A percentile compares a stretch with the other conserved stretches of the same genome.
These are phyloP conservation scores for Caenorhabditis sp. DNA, from an alignment of 2,888 invertebrate genomes.

Conservation along the genomic window DNA sequence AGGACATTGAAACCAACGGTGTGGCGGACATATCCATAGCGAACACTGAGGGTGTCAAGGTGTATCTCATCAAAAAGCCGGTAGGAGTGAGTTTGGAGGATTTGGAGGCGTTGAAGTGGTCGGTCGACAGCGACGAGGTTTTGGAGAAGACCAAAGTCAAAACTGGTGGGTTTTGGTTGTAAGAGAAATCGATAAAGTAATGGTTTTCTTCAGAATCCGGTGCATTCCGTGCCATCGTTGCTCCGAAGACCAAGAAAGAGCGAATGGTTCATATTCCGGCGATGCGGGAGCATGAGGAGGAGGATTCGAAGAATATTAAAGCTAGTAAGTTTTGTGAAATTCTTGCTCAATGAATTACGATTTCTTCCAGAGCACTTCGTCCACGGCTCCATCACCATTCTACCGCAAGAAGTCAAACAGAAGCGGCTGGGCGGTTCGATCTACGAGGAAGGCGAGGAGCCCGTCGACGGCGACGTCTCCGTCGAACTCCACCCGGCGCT, in stretches of 20 bases:
- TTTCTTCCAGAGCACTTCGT: conserved; percentile 38
- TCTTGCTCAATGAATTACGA: background rate
- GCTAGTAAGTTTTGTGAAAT: conserved; percentile 36
- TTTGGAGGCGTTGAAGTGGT: conserved; percentile 52
- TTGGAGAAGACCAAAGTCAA: conserved; percentile 47
- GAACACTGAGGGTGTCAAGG: background rate
- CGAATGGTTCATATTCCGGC: conserved; percentile 61
- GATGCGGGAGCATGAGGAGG: conserved; percentile 23
- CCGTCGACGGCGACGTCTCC: conserved; percentile 8
- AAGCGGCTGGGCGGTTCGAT: conserved; percentile 55
- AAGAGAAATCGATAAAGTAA: background rate
- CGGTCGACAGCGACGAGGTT: conserved; percentile 17
- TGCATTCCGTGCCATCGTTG: conserved; percentile 34
- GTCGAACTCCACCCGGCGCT: conserved; percentile 40
- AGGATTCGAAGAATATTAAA: conserved; percentile 51
- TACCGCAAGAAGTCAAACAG: conserved; percentile 47
- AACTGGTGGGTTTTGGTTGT: conserved; percentile 31
- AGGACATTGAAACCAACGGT: conserved; percentile 29
- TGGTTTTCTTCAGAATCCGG: conserved; percentile 40
- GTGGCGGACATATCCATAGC: conserved; percentile 24
- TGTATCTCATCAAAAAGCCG: conserved; percentile 58
- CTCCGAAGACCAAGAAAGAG: conserved; percentile 37
- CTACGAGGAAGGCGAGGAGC: conserved; percentile 63
- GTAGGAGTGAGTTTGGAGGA: conserved; percentile 47
- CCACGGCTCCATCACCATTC: conserved; percentile 44